Conservation (phyloP, 2,888 invertebrate genomes). For the Macrophya alboannulata region DNA sequence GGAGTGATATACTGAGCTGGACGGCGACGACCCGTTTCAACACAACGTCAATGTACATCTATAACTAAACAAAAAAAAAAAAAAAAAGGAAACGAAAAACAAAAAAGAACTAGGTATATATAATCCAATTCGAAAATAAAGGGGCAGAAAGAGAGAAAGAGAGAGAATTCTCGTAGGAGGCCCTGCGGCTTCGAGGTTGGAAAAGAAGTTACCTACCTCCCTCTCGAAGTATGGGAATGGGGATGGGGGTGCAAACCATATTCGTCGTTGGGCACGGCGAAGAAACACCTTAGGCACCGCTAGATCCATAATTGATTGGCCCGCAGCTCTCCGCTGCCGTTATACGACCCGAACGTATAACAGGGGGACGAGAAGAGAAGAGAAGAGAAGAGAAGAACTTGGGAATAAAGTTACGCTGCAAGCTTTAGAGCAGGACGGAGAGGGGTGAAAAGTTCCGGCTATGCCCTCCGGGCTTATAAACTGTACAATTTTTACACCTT, state of each 20-base stretch:
- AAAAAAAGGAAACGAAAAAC: too few relatives aligned
- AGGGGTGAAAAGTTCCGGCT: conserved; percentile 29
- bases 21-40: neutral
- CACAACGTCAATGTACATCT: neutral
- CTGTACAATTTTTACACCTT: conserved; percentile 64
- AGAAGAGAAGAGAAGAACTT: conserved; percentile 48
- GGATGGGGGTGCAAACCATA: conserved; percentile 1
- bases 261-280: conserved; percentile 23
- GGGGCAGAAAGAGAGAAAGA: neutral
- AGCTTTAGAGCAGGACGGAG: conserved; percentile 9
- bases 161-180: conserved; percentile 6
- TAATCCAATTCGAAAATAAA: neutral
- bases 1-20: neutral
- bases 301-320: conserved; percentile 56
- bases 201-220: conserved; percentile 12
- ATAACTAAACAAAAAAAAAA: too few relatives aligned
- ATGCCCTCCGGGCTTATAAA: conserved; percentile 58
- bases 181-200: conserved; percentile 3
- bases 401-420: conserved; percentile 43
- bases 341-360: conserved; percentile 24
- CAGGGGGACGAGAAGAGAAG: neutral
- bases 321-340: conserved; percentile 43
- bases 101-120: neutral
- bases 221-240: neutral
- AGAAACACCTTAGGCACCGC: conserved; percentile 50